Conservation (phyloP, 1,140 invertebrate genomes). For the Atta colombica region DNA sequence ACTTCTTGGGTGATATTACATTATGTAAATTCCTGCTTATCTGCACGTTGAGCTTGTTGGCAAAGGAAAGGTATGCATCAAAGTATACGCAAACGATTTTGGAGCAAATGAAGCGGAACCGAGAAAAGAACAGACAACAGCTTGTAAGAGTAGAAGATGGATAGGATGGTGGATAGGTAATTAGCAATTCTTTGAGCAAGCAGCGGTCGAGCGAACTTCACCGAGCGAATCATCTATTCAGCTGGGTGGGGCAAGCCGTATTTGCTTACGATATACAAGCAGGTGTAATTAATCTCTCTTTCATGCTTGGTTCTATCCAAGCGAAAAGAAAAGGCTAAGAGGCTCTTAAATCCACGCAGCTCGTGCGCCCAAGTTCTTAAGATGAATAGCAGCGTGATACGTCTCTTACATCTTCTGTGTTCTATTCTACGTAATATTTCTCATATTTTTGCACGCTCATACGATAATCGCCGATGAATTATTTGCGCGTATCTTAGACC, state of each 20-base stretch:
- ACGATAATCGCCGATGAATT: constrained; percentile 17
- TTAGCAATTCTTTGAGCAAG: constrained; percentile 75
- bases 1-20: constrained; percentile 27
- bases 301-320: constrained; percentile 56
- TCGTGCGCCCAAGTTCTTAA: neutral
- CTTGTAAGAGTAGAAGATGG: neutral
- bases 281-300: constrained; percentile 77
- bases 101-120: constrained; percentile 33
- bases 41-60: neutral
- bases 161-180: constrained; percentile 66
- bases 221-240: constrained; percentile 54
- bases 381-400: constrained; percentile 49
- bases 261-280: constrained; percentile 76
- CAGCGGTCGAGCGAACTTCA: constrained; percentile 57
- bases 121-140: constrained; percentile 37
- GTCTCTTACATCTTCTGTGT: neutral
- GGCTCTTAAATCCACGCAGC: constrained; percentile 48
- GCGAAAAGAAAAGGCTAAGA: constrained; percentile 55
- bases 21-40: constrained; percentile 23
- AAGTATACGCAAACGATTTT: constrained; percentile 15
- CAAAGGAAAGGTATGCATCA: constrained; percentile 9
- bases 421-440: constrained; percentile 5
- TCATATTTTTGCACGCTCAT: constrained; percentile 17
- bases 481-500: neutral
- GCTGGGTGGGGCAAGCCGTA: constrained; percentile 50